These are phyloP conservation scores for Poicephalus meyeri DNA, from an alignment of 2,113 vertebrate genomes.

Conservation along the genomic window DNA sequence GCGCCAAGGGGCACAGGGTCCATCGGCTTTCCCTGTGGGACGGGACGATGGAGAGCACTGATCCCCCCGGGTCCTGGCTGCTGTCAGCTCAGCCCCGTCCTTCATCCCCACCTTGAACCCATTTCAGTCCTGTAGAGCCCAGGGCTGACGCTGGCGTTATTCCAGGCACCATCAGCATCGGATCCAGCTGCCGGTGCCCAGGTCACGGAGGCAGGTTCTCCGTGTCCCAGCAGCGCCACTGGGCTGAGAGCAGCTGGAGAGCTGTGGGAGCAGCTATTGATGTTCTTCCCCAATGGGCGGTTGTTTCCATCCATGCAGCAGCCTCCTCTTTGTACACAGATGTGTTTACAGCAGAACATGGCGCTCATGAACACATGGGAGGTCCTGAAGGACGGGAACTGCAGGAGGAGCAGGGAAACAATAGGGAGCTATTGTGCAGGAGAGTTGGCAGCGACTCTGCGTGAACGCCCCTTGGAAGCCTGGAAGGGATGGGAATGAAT, in stretches of 20 bases:
- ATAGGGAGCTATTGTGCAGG: background rate
- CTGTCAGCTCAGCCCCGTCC: background rate
- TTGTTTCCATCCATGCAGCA: background rate
- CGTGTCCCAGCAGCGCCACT: fast-evolving
- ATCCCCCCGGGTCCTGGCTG: background rate
- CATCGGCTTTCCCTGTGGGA: background rate
- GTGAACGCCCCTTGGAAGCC: background rate
- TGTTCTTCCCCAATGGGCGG: no score
- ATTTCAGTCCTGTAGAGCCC: no score
- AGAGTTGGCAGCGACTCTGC: background rate
- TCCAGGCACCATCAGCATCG: background rate
- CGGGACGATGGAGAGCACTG: background rate
- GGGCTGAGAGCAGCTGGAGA: background rate
- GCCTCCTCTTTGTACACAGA: background rate
- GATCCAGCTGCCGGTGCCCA: background rate
- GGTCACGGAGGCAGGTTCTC: no score
- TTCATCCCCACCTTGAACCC: background rate
- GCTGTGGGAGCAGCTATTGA: background rate
- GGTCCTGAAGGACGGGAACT: background rate
- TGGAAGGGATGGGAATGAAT: background rate
- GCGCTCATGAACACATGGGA: background rate
- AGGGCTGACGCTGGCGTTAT: no score
- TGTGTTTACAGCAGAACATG: background rate
- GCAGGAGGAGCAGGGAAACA: background rate
- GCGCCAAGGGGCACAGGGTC: background rate